Percentiles rank a stretch among this genome's conserved stretches.
Conservation (phyloP, 2,113 vertebrate genomes). For the Pseudopipra pipra region DNA sequence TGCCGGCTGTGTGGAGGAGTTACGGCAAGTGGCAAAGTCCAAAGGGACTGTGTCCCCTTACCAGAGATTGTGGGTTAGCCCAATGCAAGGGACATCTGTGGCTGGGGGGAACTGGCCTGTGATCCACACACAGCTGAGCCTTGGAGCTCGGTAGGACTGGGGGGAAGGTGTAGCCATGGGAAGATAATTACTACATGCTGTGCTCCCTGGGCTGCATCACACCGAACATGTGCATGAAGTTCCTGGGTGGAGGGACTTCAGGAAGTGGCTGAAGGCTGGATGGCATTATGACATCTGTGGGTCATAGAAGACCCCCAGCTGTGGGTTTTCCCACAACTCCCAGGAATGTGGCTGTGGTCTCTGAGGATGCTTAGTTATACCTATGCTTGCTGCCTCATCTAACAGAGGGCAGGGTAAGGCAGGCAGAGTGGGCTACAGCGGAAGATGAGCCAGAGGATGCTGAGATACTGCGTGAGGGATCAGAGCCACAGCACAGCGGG, state of each 20-base stretch:
- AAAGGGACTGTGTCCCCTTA: background rate
- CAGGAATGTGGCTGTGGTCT: background rate
- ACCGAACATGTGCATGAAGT: background rate
- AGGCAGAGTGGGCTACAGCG: background rate
- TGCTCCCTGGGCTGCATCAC: background rate
- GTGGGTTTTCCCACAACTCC: background rate
- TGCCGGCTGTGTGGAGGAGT: background rate
- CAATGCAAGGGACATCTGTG: background rate
- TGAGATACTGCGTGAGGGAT: no score
- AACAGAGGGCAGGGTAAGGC: background rate
- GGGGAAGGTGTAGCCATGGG: background rate
- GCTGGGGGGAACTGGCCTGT: no score
- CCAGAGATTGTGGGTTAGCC: background rate
- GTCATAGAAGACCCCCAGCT: no score
- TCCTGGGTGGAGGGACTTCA: background rate
- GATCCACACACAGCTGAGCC: background rate
- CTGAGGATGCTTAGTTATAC: background rate
- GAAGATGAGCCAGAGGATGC: background rate
- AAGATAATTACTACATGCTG: background rate
- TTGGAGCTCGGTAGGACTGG: background rate
- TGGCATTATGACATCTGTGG: background rate
- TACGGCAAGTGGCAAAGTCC: background rate
- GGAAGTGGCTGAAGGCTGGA: background rate
- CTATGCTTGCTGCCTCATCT: fast-evolving
- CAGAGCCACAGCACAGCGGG: fast-evolving